phyloP scores from a whole-genome alignment of 2,113 vertebrate species.

The Climacteris rufus region DNA sequence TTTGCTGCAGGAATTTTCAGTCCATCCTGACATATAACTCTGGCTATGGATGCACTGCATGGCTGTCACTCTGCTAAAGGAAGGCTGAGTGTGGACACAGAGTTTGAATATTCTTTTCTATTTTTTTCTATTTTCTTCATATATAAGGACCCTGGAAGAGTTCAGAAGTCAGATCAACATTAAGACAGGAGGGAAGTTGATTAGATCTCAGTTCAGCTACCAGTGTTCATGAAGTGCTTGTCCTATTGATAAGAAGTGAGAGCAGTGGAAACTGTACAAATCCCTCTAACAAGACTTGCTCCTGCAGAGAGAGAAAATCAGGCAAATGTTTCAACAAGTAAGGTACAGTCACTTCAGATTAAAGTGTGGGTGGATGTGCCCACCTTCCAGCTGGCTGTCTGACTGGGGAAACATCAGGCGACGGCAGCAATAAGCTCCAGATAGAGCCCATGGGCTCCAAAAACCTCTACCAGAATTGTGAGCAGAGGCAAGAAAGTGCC shows the following conservation, averaged over 20 bases:
- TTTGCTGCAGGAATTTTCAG: neutral
- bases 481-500: constrained; percentile 8
- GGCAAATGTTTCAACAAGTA: neutral
- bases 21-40: neutral
- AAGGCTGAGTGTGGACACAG: fast-evolving
- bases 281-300: neutral
- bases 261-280: neutral
- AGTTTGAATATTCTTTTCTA: neutral
- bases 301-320: neutral
- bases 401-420: neutral
- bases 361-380: neutral
- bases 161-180: neutral
- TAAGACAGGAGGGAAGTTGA: neutral
- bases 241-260: neutral
- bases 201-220: neutral
- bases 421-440: neutral
- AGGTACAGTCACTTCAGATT: neutral
- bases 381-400: constrained; percentile 24
- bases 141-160: neutral
- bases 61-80: fast-evolving
- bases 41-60: neutral
- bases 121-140: neutral
- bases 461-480: neutral
- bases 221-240: neutral
- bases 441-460: neutral